A percentile compares a stretch with the other conserved stretches of the same genome.
These are phyloP conservation scores for Burhinus bistriatus DNA, from an alignment of 2,113 vertebrate genomes.

Conservation along the genomic window DNA sequence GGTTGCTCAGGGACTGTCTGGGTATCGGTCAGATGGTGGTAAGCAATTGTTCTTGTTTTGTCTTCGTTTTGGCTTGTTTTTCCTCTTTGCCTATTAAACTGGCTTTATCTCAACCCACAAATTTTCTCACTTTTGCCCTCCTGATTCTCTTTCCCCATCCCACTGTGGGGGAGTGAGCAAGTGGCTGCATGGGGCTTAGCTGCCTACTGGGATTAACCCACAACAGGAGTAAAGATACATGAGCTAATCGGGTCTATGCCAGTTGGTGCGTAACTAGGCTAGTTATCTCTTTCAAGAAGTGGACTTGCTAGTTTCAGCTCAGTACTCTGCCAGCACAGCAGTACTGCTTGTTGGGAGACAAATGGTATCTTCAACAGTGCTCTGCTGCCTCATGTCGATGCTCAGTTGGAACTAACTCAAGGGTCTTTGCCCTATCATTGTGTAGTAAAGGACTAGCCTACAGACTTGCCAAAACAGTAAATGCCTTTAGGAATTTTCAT, in stretches of 20 bases:
- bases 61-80: background rate
- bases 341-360: background rate
- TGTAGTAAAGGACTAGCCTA: background rate
- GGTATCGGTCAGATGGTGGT: background rate
- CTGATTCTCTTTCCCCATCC: background rate
- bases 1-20: background rate
- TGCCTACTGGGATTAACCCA: background rate
- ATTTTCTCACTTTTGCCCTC: background rate
- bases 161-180: accelerated
- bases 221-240: background rate
- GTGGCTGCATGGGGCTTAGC: background rate
- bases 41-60: background rate
- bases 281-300: background rate
- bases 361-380: background rate
- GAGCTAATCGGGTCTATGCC: background rate
- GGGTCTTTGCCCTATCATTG: background rate
- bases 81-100: background rate
- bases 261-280: background rate
- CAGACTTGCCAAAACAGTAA: background rate
- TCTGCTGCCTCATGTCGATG: background rate
- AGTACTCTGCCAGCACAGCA: too few species aligned
- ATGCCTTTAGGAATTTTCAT: background rate
- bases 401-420: background rate
- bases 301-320: background rate
- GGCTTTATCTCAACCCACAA: background rate